Conservation (phyloP, 2,888 invertebrate genomes). For the Archaeoteleia sp. region DNA sequence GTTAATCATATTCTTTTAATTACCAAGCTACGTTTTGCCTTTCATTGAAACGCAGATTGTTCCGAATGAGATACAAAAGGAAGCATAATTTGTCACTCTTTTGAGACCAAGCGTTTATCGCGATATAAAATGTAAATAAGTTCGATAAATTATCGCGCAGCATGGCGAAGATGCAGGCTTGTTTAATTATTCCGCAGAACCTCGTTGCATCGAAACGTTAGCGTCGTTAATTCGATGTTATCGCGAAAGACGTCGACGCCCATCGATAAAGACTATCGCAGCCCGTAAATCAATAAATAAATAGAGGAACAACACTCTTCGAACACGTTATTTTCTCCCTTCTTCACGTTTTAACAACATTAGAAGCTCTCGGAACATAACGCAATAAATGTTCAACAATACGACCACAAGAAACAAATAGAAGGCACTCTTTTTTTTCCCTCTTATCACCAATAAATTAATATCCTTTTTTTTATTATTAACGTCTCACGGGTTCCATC, state of each 20-base stretch:
- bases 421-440: conserved; percentile 73
- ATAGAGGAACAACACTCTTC: conserved; percentile 72
- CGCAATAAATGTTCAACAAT: conserved; percentile 73
- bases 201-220: conserved; percentile 18
- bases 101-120: conserved; percentile 9
- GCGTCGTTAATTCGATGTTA: conserved; percentile 57
- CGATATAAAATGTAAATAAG: conserved; percentile 22
- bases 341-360: conserved; percentile 47
- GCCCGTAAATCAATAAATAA: conserved; percentile 71
- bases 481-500: conserved; percentile 60
- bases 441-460: conserved; percentile 67
- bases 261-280: conserved; percentile 59
- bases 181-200: conserved; percentile 45
- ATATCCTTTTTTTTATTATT: conserved; percentile 61
- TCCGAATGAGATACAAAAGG: conserved; percentile 5
- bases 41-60: conserved; percentile 5
- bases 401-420: conserved; percentile 74
- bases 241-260: conserved; percentile 48
- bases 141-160: conserved; percentile 29
- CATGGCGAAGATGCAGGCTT: conserved; percentile 11
- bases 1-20: conserved; percentile 1
- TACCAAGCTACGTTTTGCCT: neutral
- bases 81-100: conserved; percentile 19
- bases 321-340: conserved; percentile 60
- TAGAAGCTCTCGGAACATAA: conserved; percentile 74